Base-by-base conservation (phyloP, 2,888 invertebrate species). In the Stenoptilia bipunctidactyla region DNA sequence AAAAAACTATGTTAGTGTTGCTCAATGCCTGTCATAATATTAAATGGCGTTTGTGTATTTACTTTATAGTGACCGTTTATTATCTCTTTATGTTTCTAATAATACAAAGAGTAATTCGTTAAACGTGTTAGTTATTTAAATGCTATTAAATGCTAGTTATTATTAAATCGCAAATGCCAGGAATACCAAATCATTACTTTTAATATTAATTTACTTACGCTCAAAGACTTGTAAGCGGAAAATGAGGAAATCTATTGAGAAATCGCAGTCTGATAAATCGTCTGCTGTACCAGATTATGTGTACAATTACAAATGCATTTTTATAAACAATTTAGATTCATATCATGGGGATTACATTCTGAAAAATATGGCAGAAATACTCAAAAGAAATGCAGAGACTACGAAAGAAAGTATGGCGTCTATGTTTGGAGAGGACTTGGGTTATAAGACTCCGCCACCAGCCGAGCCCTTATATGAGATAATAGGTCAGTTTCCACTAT, bases 291-390 rank as follows among this genome's bases (percentile, higher is more conserved):
- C 55, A 1, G 56, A 59, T 38, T 56, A 55, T 41, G 37, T 56
- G 37, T 85, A 84, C 49, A 73, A 77, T 1, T 69, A 64, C 9
- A 84, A 85, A 56, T 76, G 88, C 34, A 77, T 87, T 56, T 89
- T 88, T 55, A 64, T 89, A 35, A 89, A 88, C 59, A 85, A 87
- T 46, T 63, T 88, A 35, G 88, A 89, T 58, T 83, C 84, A n/a
- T 89, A 85, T 57, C 85, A 87, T 48, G 86, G 86, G 8, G 71
- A 72, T 51, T 69, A 72, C 50, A 56, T 87, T 38, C 56, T 85
- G 25, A 73, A 82, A 30, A 61, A 70, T 44, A 38, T 80, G 1
- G 50, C 62, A 0, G 75, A 75, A 44, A 45, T 79, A n/a, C 44
- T 66, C 10, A 66, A 70, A 20, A 66, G 58, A 44, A 70, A 72